Evolutionary conservation across 2,888 invertebrate species (phyloP).

Genomic region (Polymixis flavicincta): DNA sequence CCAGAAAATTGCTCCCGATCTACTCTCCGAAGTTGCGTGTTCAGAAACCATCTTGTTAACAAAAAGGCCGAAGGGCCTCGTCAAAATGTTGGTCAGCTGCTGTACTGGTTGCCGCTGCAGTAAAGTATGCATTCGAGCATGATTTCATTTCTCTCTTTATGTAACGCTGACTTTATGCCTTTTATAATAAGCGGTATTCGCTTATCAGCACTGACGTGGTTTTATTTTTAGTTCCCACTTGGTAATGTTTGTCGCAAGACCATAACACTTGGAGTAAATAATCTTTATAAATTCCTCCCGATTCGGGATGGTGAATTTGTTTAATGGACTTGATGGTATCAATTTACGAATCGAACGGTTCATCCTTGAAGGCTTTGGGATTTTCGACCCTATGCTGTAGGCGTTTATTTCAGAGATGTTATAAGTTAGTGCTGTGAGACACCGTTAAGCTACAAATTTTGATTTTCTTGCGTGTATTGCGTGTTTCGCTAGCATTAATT

Average conservation of each 20-base stretch:
- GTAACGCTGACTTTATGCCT: conserved; percentile 72
- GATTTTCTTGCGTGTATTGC: conserved; percentile 72
- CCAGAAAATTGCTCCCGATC: conserved; percentile 72
- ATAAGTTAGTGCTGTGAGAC: conserved; percentile 45
- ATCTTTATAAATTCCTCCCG: conserved; percentile 40
- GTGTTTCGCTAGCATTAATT: conserved; percentile 78
- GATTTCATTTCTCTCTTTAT: conserved; percentile 72
- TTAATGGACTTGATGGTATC: conserved; percentile 47
- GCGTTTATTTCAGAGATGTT: conserved; percentile 18
- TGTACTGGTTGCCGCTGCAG: conserved; percentile 54
- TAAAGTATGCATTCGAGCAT: conserved; percentile 56
- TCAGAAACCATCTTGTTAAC: conserved; percentile 52
- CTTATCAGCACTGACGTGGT: conserved; percentile 78
- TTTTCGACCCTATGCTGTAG: conserved; percentile 41
- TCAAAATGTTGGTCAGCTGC: conserved; percentile 54
- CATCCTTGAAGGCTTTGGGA: conserved; percentile 18
- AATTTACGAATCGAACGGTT: conserved; percentile 55
- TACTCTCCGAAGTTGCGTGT: conserved; percentile 54
- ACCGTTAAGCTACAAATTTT: conserved; percentile 74
- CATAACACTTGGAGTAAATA: conserved; percentile 40
- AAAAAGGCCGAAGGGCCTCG: conserved; percentile 47
- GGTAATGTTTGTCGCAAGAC: conserved; percentile 60
- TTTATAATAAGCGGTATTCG: conserved; percentile 70
- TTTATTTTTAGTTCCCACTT: conserved; percentile 74
- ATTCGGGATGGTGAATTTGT: conserved; percentile 57